Base-by-base conservation (phyloP, 2,797 vertebrate genomes). In the Hoplostethus mediterraneus region DNA sequence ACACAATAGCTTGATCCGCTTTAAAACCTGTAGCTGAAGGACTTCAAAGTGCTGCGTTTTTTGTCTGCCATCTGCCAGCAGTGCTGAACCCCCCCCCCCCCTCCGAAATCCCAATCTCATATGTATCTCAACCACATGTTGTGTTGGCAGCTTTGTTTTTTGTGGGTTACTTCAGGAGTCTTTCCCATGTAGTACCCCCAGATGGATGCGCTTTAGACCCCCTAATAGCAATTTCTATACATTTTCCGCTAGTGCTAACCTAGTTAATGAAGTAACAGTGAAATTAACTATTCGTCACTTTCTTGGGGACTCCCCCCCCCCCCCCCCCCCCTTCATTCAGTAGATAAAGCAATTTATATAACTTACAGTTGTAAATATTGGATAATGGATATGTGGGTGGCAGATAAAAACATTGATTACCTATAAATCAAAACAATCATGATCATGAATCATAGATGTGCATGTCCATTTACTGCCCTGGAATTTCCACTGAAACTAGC, bases 401-500 rank as follows among this genome's bases (percentile, higher is more conserved):
- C n/a, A 17, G n/a, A 21, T 30, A 0, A 4, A 53, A 25, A 11
- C 13, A 45, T 13, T 45, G 44, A 45, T 45, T 45, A 45, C 44
- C 44, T 16, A 38, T 17, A 13, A 3, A 47, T 56, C 9, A 17
- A 44, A 60, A 30, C 10, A 2, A 8, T 36, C 5, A 11, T 63
- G 6, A 47, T 45, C 7, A 3, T 13, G 13, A 2, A 52, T 45
- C 7, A 2, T n/a, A n/a, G 0, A 58, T 31, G 2, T 44, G 91
- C 9, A 79, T 83, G 74, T 61, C 58, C 38, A 12, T 73, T 8
- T 12, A n/a, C 0, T 71, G 61, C n/a, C 13, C 57, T 85, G 89
- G 91, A 87, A 91, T 92, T 69, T 90, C 45, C 65, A 87, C 52
- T 87, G 92, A 93, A 92, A 94, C 93, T 56, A n/a, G 53, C 44